Percentiles rank a stretch among this genome's conserved stretches.
Conservation (phyloP, 2,113 vertebrate species). For the Rhinopomastus cyanomelas region DNA sequence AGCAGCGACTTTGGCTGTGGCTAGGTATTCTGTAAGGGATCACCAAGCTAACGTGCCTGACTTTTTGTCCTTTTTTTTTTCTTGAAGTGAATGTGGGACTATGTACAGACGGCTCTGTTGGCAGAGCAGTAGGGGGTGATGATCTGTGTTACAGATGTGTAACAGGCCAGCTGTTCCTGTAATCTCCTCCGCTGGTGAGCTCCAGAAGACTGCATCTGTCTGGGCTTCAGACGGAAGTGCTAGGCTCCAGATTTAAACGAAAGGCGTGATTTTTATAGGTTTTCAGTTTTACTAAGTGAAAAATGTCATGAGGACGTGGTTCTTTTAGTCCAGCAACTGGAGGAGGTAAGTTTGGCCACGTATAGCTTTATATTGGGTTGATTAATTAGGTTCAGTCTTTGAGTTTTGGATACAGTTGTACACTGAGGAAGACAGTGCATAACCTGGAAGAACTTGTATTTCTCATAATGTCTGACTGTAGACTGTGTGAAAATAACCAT, state of each 20-base stretch:
- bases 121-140: neutral
- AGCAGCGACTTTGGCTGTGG: neutral
- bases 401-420: neutral
- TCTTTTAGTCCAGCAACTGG: neutral
- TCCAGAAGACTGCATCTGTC: slow-evolving; percentile 5
- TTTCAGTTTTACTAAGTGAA: neutral
- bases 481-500: neutral
- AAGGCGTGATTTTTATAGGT: neutral
- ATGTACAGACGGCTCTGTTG: neutral
- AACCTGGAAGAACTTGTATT: neutral
- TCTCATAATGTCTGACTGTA: neutral
- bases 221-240: neutral
- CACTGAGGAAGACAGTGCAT: neutral
- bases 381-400: neutral
- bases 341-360: neutral
- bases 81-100: neutral
- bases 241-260: neutral
- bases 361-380: neutral
- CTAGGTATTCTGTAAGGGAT: neutral
- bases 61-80: neutral
- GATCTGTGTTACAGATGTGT: neutral
- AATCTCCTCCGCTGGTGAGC: neutral
- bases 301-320: neutral
- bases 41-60: neutral
- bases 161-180: slow-evolving; percentile 17